Conservation (phyloP, 2,113 vertebrate species). For the Chroicocephalus ridibundus region DNA sequence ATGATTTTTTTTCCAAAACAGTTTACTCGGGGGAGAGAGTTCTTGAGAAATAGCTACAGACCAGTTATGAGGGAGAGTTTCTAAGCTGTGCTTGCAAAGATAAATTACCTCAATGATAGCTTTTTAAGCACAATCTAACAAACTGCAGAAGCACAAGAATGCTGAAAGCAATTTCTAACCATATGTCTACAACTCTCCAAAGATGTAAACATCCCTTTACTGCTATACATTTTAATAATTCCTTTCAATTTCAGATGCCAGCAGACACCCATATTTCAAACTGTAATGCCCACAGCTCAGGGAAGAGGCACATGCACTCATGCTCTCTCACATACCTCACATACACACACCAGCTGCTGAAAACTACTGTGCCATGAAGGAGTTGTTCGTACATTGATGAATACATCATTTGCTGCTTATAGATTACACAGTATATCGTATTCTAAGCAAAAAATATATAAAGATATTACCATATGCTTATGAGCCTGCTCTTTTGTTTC, state of each 20-base stretch:
- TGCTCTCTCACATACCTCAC: not conserved
- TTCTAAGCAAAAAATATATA: not conserved
- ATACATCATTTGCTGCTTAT: not conserved
- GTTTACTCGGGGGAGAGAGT: not conserved
- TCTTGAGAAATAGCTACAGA: not conserved
- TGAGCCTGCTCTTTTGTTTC: not conserved
- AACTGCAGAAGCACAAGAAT: not conserved
- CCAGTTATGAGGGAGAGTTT: not conserved
- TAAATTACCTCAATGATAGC: not conserved
- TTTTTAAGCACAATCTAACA: not conserved
- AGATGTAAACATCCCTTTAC: not conserved
- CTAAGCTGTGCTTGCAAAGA: not conserved
- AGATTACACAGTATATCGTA: not conserved
- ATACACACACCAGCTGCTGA: not conserved
- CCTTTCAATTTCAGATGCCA: not conserved
- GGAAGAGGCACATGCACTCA: not conserved
- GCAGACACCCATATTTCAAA: not conserved
- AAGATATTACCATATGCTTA: not conserved
- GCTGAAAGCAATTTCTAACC: not conserved
- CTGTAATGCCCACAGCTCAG: not conserved
- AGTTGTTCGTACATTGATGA: not conserved
- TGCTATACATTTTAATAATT: not conserved
- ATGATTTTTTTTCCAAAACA: slow-evolving; percentile 1
- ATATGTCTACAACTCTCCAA: not conserved
- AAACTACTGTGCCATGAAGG: not conserved